Evolutionary conservation across 2,113 vertebrate species (phyloP).

Genomic region (Pterophyllum scalare): DNA sequence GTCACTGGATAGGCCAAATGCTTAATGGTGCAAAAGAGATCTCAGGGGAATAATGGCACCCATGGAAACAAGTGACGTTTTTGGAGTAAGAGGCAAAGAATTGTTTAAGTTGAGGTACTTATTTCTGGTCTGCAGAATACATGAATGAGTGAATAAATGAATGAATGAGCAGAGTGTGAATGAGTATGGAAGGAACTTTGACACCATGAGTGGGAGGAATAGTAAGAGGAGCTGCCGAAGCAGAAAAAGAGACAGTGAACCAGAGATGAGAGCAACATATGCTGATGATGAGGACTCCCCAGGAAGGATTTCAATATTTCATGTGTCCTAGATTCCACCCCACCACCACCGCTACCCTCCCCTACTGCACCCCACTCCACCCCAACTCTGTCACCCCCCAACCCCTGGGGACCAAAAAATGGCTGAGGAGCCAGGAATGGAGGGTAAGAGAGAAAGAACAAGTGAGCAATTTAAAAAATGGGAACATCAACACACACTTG

Average conservation of each 20-base stretch:
- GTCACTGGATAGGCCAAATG: constrained; percentile 38
- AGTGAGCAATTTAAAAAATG: constrained; percentile 50
- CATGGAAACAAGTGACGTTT: constrained; percentile 30
- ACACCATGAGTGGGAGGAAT: constrained; percentile 48
- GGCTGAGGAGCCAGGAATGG: constrained; percentile 48
- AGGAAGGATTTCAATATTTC: constrained; percentile 81
- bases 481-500: constrained; percentile 41
- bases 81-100: constrained; percentile 9
- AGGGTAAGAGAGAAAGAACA: constrained; percentile 43
- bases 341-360: background rate
- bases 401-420: constrained; percentile 37
- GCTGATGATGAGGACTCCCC: constrained; percentile 77
- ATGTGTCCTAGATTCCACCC: constrained; percentile 79
- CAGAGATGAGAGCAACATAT: constrained; percentile 77
- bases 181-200: constrained; percentile 33
- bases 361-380: background rate
- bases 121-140: background rate
- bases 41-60: constrained; percentile 48
- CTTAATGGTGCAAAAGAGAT: constrained; percentile 57
- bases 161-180: constrained; percentile 27
- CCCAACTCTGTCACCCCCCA: background rate
- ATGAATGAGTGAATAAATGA: constrained; percentile 43
- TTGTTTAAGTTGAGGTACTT: constrained; percentile 30
- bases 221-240: constrained; percentile 30
- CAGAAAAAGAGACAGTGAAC: constrained; percentile 38